Evolutionary conservation across 2,113 vertebrate genomes (phyloP).

Genomic region (Panthera leo): DNA sequence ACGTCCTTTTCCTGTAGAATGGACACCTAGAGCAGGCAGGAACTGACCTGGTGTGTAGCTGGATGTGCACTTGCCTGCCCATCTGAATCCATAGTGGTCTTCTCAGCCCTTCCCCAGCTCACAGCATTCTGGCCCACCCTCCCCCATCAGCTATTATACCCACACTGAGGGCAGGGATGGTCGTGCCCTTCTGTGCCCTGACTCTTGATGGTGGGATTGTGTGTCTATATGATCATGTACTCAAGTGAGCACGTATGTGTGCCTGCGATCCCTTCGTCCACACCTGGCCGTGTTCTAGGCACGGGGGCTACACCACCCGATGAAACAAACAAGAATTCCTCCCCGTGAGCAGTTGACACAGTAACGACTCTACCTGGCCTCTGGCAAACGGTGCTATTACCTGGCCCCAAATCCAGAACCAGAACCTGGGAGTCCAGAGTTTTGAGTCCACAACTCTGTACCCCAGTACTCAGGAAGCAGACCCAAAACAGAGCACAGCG

Average conservation of each 20-base stretch:
- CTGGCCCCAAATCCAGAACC: neutral
- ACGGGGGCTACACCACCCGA: neutral
- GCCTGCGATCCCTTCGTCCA: neutral
- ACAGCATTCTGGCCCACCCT: neutral
- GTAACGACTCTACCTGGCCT: neutral
- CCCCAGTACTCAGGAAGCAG: neutral
- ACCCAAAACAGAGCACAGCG: neutral
- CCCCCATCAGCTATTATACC: neutral
- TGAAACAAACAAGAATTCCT: neutral
- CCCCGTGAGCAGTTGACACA: too few relatives aligned
- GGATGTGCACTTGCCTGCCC: neutral
- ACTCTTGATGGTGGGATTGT: neutral
- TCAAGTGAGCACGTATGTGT: accelerated
- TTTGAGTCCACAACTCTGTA: neutral
- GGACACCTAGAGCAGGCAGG: neutral
- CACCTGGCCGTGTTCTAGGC: neutral
- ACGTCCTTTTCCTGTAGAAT: neutral
- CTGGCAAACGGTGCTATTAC: neutral
- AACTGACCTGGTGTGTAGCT: neutral
- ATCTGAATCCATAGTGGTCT: neutral
- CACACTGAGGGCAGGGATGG: neutral
- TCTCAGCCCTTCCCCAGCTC: too few relatives aligned
- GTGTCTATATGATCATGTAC: accelerated
- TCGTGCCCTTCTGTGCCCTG: neutral
- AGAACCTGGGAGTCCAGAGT: neutral